Percentiles rank a stretch among this genome's conserved stretches.
Conservation (phyloP, 2,888 invertebrate species). For the Trisateles emortualis region DNA sequence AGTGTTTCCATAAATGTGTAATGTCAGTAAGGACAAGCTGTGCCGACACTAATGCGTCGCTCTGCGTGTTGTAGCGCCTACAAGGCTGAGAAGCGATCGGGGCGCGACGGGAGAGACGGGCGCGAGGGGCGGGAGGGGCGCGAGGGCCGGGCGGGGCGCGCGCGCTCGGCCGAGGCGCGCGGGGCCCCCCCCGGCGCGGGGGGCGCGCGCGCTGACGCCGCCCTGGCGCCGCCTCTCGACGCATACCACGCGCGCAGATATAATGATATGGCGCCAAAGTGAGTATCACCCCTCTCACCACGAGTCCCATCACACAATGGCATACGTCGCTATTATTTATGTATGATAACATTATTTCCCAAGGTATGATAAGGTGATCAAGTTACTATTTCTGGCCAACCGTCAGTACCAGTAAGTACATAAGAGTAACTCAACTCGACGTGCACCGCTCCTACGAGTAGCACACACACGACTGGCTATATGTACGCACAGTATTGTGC, state of each 20-base stretch:
- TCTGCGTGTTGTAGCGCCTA: slow-evolving; percentile 67
- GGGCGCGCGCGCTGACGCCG: slow-evolving; percentile 59
- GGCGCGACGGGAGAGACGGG: slow-evolving; percentile 37
- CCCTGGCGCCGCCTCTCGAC: slow-evolving; percentile 80
- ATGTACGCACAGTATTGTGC: not conserved
- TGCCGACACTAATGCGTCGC: not conserved
- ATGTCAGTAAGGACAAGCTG: not conserved
- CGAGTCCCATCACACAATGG: no score
- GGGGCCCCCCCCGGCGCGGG: slow-evolving; percentile 70
- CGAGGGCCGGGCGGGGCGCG: slow-evolving; percentile 58
- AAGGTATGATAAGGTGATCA: slow-evolving; percentile 33
- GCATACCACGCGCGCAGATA: slow-evolving; percentile 90
- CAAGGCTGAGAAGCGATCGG: slow-evolving; percentile 77
- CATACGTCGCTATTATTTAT: not conserved
- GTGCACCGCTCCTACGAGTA: slow-evolving; percentile 7
- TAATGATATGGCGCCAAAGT: slow-evolving; percentile 96
- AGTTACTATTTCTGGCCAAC: slow-evolving; percentile 21
- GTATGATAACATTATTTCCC: not conserved
- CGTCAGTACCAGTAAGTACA: slow-evolving; percentile 26
- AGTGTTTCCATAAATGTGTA: not conserved
- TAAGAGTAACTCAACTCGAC: not conserved
- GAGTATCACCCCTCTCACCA: slow-evolving; percentile 75
- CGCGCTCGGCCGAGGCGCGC: slow-evolving; percentile 56
- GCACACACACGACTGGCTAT: not conserved
- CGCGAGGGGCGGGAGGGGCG: slow-evolving; percentile 56